These are phyloP conservation scores for Idaea dimidiata DNA, from an alignment of 2,888 invertebrate species.

Conservation along the genomic window DNA sequence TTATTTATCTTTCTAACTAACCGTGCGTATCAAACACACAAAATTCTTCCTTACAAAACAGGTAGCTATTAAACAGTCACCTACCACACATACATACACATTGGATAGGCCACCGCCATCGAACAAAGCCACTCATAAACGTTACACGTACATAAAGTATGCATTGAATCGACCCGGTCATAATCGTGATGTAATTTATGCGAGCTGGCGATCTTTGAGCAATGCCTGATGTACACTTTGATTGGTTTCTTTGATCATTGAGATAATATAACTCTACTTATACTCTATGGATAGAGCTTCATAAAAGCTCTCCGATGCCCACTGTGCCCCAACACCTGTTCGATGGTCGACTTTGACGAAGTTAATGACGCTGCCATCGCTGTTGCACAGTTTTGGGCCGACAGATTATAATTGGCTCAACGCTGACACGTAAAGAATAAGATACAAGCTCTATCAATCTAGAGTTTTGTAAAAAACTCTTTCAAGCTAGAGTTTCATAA, in stretches of 20 bases:
- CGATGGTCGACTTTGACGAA: no score
- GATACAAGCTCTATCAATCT: no score
- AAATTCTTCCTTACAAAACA: conserved; percentile 8
- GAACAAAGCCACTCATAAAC: conserved; percentile 33
- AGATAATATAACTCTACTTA: not conserved
- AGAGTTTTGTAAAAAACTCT: no score
- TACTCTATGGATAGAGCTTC: no score
- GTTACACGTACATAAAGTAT: conserved; percentile 39
- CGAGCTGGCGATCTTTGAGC: conserved; percentile 19
- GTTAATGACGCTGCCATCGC: no score
- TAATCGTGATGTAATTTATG: conserved; percentile 50
- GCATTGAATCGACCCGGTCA: conserved; percentile 46
- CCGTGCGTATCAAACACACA: not conserved
- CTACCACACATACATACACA: conserved; percentile 3
- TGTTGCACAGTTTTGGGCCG: no score
- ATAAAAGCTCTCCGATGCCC: no score
- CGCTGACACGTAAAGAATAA: no score
- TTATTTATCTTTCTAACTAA: no score
- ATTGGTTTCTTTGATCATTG: not conserved
- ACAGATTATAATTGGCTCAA: no score
- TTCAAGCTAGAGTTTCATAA: no score
- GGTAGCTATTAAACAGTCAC: conserved; percentile 8
- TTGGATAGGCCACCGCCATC: conserved; percentile 34
- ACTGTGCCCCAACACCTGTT: no score
- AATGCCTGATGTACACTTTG: not conserved